Base-by-base conservation (phyloP, 2,797 vertebrate genomes). In the Botia almorhae region DNA sequence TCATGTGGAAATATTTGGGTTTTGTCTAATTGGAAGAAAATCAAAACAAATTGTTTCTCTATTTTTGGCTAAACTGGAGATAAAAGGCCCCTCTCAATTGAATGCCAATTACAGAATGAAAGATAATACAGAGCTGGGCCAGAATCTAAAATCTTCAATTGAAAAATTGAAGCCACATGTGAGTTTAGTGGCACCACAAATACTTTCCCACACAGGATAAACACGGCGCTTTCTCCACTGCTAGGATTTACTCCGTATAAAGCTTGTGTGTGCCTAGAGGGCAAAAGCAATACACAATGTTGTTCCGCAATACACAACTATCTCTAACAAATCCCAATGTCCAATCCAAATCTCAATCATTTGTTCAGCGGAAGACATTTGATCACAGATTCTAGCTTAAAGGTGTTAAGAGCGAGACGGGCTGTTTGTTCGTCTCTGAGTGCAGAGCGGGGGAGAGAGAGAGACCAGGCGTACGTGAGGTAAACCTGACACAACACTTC, bases 151-250 rank as follows among this genome's bases (percentile, higher is more conserved):
- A 89, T 89, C 86, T 89, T 90, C 85, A 82, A 88, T 85, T 86
- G 89, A 84, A 71, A 89, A 92, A 94, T 92, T 89, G 90, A 90
- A 92, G 89, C 92, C 93, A 93, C 91, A 93, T 94, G 93, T 91
- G 84, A 83, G 87, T 87, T 89, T 82, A 64, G 78, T 81, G 76
- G 84, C 85, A 85, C 87, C 89, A 83, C 87, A 83, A 91, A 92
- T 89, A 91, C 90, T 94, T 94, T 94, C 92, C 92, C 92, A 94
- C 84, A 79, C 63, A 56, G 72, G 72, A 39, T 65, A 83, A 88
- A 87, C 80, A 79, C 82, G 83, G 78, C 7, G 58, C 63, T 36
- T 73, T 11, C 2, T 65, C 85, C 79, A 79, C 84, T 83, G 82
- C 76, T 65, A 58, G 88, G 84, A 89, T 90, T 91, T 87, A 89